Evolutionary conservation across 2,113 vertebrate species (phyloP).

Genomic region (Microcebus griseorufus): DNA sequence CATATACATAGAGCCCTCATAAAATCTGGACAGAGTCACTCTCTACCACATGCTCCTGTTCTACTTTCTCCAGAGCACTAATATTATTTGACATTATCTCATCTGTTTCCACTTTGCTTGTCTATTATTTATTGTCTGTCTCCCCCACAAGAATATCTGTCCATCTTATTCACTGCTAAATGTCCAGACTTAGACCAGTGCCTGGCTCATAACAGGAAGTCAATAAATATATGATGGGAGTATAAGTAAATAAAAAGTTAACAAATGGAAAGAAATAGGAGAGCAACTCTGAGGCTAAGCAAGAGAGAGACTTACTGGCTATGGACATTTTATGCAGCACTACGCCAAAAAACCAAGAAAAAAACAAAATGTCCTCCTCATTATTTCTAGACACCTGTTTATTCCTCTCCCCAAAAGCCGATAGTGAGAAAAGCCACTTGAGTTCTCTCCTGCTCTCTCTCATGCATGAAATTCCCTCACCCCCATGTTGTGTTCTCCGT

Average conservation of each 20-base stretch:
- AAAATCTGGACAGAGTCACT: background rate
- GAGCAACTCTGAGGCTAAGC: background rate
- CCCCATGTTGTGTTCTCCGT: background rate
- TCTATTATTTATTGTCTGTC: constrained; percentile 2
- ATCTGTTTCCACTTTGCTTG: constrained; percentile 18
- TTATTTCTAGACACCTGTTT: background rate
- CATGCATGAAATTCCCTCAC: background rate
- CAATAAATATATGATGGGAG: background rate
- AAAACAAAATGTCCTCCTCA: background rate
- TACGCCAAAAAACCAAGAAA: background rate
- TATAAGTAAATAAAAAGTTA: background rate
- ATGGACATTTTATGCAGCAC: background rate
- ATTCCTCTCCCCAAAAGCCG: background rate
- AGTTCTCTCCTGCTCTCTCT: background rate
- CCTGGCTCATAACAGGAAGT: background rate
- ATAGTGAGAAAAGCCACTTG: background rate
- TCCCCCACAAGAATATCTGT: background rate
- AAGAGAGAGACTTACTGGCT: background rate
- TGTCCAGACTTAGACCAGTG: background rate
- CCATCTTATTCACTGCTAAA: background rate
- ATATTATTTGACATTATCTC: constrained; percentile 21
- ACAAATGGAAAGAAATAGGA: background rate
- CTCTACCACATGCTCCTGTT: background rate
- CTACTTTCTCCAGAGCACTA: background rate
- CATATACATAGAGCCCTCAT: background rate